A percentile compares a stretch with the other conserved stretches of the same genome.
Conservation (phyloP, 1,140 invertebrate genomes). For the Drosophila ficusphila region DNA sequence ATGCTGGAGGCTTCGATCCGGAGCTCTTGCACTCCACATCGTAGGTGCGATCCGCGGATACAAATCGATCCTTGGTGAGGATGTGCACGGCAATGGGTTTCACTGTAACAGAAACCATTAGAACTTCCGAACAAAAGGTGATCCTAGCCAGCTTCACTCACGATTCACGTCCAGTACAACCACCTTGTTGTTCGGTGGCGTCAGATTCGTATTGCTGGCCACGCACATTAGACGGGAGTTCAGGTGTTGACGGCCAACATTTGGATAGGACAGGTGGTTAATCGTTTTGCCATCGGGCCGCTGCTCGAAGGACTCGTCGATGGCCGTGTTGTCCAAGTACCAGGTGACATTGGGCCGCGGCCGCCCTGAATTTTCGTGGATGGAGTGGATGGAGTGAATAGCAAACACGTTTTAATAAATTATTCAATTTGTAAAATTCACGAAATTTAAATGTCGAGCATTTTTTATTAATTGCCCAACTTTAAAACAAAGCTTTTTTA, state of each 20-base stretch:
- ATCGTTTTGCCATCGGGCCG: slow-evolving; percentile 89
- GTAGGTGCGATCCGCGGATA: slow-evolving; percentile 92
- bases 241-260: slow-evolving; percentile 90
- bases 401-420: slow-evolving; percentile 8
- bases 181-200: slow-evolving; percentile 89
- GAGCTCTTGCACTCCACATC: slow-evolving; percentile 93
- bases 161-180: slow-evolving; percentile 93
- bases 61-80: slow-evolving; percentile 90
- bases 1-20: slow-evolving; percentile 91
- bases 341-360: slow-evolving; percentile 92
- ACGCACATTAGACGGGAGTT: slow-evolving; percentile 92
- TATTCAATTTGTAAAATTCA: not conserved
- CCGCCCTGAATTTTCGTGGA: slow-evolving; percentile 87
- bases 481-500: not conserved
- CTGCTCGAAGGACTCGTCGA: slow-evolving; percentile 92
- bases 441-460: not conserved
- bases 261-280: slow-evolving; percentile 91
- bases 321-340: slow-evolving; percentile 92
- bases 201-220: slow-evolving; percentile 93
- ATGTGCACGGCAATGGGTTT: slow-evolving; percentile 92
- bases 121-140: no score
- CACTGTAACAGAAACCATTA: slow-evolving; percentile 86
- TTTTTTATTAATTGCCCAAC: no score
- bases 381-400: slow-evolving; percentile 4
- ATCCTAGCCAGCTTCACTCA: slow-evolving; percentile 87